Conservation (phyloP, 2,888 invertebrate genomes). For the Fragum fragum region DNA sequence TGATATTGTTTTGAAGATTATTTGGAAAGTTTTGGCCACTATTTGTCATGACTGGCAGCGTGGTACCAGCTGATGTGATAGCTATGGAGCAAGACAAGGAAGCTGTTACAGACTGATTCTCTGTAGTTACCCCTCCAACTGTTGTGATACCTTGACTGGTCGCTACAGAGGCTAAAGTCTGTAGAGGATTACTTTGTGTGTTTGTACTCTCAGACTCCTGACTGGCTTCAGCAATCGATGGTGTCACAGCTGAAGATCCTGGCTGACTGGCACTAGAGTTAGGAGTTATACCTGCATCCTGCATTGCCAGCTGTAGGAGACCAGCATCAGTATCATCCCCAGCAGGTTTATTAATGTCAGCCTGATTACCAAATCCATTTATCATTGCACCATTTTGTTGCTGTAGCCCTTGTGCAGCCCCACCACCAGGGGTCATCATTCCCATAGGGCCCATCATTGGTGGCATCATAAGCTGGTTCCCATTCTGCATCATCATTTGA, state of each 20-base stretch:
- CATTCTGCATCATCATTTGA: conserved; percentile 66
- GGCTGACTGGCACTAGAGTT: conserved; percentile 51
- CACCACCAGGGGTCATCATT: conserved; percentile 41
- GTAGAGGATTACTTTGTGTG: conserved; percentile 69
- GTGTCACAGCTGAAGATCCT: conserved; percentile 52
- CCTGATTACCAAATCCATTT: conserved; percentile 30
- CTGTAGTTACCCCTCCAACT: conserved; percentile 38
- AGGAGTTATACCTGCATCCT: conserved; percentile 79
- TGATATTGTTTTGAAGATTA: conserved; percentile 33
- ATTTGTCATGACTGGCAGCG: conserved; percentile 65
- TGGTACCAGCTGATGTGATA: conserved; percentile 29
- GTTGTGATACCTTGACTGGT: conserved; percentile 72
- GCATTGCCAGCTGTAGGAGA: conserved; percentile 81
- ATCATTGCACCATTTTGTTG: conserved; percentile 20
- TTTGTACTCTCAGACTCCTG: conserved; percentile 40
- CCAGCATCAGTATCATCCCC: conserved; percentile 69
- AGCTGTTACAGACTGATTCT: conserved; percentile 14
- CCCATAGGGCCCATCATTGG: conserved; percentile 65
- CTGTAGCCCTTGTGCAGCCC: conserved; percentile 22
- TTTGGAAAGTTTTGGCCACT: conserved; percentile 12
- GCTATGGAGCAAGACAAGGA: conserved; percentile 7
- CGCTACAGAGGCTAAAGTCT: conserved; percentile 80
- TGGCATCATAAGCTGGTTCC: conserved; percentile 64
- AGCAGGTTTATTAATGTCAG: conserved; percentile 44
- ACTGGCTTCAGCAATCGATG: conserved; percentile 43